These are phyloP conservation scores for Erebia ligea DNA, from an alignment of 2,888 invertebrate genomes.

Conservation along the genomic window DNA sequence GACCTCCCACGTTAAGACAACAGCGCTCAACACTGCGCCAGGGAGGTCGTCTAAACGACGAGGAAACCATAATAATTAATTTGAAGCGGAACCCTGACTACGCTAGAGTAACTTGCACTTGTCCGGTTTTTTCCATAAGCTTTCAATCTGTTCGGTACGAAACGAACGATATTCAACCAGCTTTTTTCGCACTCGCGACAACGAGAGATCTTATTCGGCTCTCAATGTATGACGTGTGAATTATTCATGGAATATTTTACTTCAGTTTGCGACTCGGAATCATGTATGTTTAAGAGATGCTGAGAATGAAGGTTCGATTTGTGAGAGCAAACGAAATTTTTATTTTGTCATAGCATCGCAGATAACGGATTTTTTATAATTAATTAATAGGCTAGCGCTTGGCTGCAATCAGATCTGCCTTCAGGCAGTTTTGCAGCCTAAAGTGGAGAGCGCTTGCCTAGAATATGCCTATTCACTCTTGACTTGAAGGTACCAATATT, in stretches of 20 bases:
- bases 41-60: too few species aligned
- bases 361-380: neutral
- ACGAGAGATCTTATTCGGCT: slow-evolving; percentile 50
- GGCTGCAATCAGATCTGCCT: too few species aligned
- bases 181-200: slow-evolving; percentile 21
- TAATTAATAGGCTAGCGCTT: too few species aligned
- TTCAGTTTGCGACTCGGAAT: slow-evolving; percentile 57
- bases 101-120: neutral
- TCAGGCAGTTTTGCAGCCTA: too few species aligned
- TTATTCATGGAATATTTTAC: slow-evolving; percentile 78
- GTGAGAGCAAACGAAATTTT: slow-evolving; percentile 33
- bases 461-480: too few species aligned
- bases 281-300: slow-evolving; percentile 62
- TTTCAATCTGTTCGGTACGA: slow-evolving; percentile 14
- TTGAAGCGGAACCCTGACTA: neutral
- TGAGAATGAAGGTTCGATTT: slow-evolving; percentile 53
- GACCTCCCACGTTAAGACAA: too few species aligned
- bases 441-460: too few species aligned
- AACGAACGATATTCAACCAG: slow-evolving; percentile 15
- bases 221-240: slow-evolving; percentile 69
- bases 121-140: neutral
- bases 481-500: too few species aligned
- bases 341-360: neutral
- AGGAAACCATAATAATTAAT: neutral
- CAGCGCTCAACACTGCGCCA: too few species aligned